A percentile compares a stretch with the other conserved stretches of the same genome.
Conservation (phyloP, 2,797 vertebrate genomes). For the Podargus strigoides region DNA sequence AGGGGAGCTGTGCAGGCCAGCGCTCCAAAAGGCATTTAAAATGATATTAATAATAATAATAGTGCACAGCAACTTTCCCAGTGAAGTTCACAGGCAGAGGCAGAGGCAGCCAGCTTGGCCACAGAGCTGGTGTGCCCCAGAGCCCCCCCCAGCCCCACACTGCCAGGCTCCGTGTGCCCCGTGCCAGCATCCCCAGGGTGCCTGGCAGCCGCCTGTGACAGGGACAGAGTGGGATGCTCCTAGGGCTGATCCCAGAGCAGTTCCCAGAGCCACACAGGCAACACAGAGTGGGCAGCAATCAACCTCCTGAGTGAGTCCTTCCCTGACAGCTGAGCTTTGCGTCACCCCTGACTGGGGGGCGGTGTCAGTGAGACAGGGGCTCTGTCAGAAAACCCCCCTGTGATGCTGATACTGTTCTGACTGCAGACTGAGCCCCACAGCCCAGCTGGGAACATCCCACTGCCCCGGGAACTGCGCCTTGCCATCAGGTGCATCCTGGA, state of each 20-base stretch:
- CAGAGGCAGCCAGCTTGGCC: background rate
- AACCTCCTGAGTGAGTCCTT: background rate
- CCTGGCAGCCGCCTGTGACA: fast-evolving
- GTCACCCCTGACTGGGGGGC: background rate
- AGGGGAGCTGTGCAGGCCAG: background rate
- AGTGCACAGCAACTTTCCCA: background rate
- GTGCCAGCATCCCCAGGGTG: background rate
- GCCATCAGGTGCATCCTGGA: fast-evolving
- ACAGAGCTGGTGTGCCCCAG: background rate
- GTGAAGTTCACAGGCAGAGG: no score
- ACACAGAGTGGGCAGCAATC: background rate
- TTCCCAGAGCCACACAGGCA: background rate
- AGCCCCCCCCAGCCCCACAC: fast-evolving
- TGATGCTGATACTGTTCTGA: background rate
- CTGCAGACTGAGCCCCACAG: background rate
- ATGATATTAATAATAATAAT: background rate
- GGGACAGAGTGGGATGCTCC: background rate
- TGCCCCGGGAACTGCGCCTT: background rate
- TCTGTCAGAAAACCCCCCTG: background rate
- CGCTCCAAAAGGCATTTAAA: fast-evolving
- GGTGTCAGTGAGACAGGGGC: background rate
- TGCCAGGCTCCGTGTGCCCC: fast-evolving
- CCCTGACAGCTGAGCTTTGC: background rate
- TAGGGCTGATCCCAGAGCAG: background rate
- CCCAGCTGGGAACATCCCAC: background rate